A percentile compares a stretch with the other conserved stretches of the same genome.
These are phyloP conservation scores for Pygmarrhopalites habei DNA, from an alignment of 1,140 invertebrate genomes.

Conservation along the genomic window DNA sequence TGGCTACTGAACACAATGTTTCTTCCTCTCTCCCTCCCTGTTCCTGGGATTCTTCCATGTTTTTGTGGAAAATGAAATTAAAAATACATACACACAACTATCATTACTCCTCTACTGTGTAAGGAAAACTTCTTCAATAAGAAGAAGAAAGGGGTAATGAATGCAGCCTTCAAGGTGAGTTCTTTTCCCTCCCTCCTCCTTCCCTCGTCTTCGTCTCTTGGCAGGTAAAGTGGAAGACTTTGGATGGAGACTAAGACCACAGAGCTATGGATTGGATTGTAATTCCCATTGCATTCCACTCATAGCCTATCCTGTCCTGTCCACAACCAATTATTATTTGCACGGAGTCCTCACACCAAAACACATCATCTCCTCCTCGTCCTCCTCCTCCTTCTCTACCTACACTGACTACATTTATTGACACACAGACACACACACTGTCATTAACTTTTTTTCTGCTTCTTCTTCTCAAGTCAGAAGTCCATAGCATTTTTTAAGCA, in stretches of 20 bases:
- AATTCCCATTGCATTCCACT: not conserved
- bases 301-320: not conserved
- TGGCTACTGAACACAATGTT: too few species aligned
- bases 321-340: conserved; percentile 27
- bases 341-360: conserved; percentile 12
- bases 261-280: not conserved
- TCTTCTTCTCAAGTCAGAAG: not conserved
- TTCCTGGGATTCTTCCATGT: too few species aligned
- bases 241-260: not conserved
- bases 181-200: not conserved
- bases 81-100: too few species aligned
- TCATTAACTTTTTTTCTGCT: not conserved
- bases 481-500: not conserved
- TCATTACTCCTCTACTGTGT: not conserved
- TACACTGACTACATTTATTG: not conserved
- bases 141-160: not conserved
- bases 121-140: not conserved
- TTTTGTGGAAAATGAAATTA: too few species aligned
- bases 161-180: not conserved
- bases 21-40: too few species aligned
- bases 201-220: not conserved
- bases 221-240: not conserved
- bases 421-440: not conserved
- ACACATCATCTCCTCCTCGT: not conserved
- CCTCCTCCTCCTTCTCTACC: not conserved